Percentiles rank a stretch among this genome's conserved stretches.
Evolutionary conservation across 2,797 vertebrate species (phyloP).

Genomic region (Sternotherus odoratus): DNA sequence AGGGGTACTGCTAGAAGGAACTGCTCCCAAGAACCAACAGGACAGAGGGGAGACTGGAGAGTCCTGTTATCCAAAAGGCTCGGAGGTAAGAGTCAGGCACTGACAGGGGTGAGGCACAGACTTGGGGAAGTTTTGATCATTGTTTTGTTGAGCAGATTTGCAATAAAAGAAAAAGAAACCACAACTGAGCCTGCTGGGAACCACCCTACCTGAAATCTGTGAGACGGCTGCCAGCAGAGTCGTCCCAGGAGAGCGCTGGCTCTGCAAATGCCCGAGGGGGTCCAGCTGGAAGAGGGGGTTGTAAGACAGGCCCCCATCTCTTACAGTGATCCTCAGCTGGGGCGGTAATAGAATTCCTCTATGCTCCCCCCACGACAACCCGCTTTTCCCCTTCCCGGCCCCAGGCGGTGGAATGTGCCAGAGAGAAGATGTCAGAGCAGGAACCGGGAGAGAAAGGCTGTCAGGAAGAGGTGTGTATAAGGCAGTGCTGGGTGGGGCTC

Average conservation of each 20-base stretch:
- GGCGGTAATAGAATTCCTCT: background rate
- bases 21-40: background rate
- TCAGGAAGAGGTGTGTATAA: background rate
- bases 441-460: background rate
- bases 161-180: background rate
- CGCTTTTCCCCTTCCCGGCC: background rate
- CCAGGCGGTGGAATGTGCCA: background rate
- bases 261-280: background rate
- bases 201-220: background rate
- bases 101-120: background rate
- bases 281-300: background rate
- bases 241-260: too few species aligned
- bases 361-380: background rate
- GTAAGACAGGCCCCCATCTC: background rate
- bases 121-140: background rate
- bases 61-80: background rate
- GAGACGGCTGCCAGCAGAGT: background rate
- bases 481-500: background rate
- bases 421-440: background rate
- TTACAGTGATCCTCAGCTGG: background rate
- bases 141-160: background rate
- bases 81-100: background rate
- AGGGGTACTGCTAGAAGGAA: background rate
- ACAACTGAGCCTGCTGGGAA: background rate
- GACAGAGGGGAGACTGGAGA: background rate